A percentile compares a stretch with the other conserved stretches of the same genome.
These are phyloP conservation scores for Heteromurus nitidus DNA, from an alignment of 2,888 invertebrate species.

Conservation along the genomic window DNA sequence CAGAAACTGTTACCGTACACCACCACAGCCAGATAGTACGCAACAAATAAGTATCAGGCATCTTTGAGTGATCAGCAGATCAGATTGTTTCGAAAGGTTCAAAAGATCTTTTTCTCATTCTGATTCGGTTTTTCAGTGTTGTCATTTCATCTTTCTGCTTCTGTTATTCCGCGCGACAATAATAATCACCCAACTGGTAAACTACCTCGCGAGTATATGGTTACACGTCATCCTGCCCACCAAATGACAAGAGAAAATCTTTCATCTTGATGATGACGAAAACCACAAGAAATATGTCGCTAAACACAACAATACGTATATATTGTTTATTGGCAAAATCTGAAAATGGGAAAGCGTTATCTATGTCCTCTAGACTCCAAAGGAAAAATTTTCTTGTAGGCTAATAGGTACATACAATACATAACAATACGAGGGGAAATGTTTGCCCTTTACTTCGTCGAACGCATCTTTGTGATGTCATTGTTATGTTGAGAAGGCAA, in stretches of 20 bases:
- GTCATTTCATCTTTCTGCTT: slow-evolving; percentile 33
- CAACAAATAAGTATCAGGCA: too few species aligned
- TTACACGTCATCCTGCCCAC: too few species aligned
- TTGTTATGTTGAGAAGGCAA: too few species aligned
- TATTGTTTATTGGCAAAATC: slow-evolving; percentile 48
- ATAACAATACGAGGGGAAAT: too few species aligned
- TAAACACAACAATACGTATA: slow-evolving; percentile 50
- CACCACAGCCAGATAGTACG: slow-evolving; percentile 4
- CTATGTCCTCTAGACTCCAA: too few species aligned
- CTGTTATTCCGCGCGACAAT: slow-evolving; percentile 16
- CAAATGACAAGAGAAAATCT: slow-evolving; percentile 17
- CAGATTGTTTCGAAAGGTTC: slow-evolving; percentile 28
- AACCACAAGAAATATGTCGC: slow-evolving; percentile 57
- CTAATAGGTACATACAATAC: too few species aligned
- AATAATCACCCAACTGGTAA: slow-evolving; percentile 39
- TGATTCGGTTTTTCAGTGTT: slow-evolving; percentile 38
- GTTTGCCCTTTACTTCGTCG: too few species aligned
- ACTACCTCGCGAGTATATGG: slow-evolving; percentile 10
- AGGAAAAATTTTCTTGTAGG: too few species aligned
- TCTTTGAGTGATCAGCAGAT: slow-evolving; percentile 11
- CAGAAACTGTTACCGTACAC: slow-evolving; percentile 51
- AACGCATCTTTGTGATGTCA: too few species aligned
- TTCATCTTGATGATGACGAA: slow-evolving; percentile 14
- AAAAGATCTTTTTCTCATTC: slow-evolving; percentile 44
- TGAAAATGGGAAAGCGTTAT: background rate